Base-by-base conservation (phyloP, 2,113 vertebrate species). In the Cyprinodon tularosa region DNA sequence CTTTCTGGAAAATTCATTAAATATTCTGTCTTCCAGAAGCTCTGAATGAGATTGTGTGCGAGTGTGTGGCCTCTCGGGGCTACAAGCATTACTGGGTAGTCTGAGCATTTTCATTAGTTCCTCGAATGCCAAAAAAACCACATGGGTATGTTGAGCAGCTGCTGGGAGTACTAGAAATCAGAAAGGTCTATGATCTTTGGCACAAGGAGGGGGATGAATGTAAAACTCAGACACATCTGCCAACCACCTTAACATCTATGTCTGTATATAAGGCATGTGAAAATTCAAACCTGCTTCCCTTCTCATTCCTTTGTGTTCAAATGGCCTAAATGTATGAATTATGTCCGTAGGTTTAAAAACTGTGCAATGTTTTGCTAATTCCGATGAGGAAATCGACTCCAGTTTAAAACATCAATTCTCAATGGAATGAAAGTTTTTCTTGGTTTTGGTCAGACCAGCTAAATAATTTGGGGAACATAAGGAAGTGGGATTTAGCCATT, bases 61-160 rank as follows among this genome's bases (percentile, higher is more conserved):
- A 53, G 68, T 81, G 83, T 84, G 85, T 77, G 80, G 84, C 76
- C 86, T 84, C 77, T 38, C 78, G 69, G 57, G 81, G 39, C 62
- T 73, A 83, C 67, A 77, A 71, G 76, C 72, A 90, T 90, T 91
- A 91, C 88, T 63, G 77, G 59, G 77, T 80, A 86, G 88, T 90
- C 88, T 89, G 86, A 88, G 89, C 80, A 88, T 89, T 91, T 90
- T 90, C 79, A 90, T 90, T 85, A 89, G 82, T 89, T 91, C 88
- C 78, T 88, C 75, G 77, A 90, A 75, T 47, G 75, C 85, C 86
- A 84, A 83, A 81, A 47, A 78, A 86, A 84, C 88, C 85, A 78
- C 81, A 88, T 36, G 80, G 74, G 85, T 67, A 84, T 88, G 84
- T 78, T 77, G 73, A 81, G 84, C 91, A 91, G 89, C 89, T 92